phyloP scores from a whole-genome alignment of 2,888 invertebrate species.

The Epiblema foenella region DNA sequence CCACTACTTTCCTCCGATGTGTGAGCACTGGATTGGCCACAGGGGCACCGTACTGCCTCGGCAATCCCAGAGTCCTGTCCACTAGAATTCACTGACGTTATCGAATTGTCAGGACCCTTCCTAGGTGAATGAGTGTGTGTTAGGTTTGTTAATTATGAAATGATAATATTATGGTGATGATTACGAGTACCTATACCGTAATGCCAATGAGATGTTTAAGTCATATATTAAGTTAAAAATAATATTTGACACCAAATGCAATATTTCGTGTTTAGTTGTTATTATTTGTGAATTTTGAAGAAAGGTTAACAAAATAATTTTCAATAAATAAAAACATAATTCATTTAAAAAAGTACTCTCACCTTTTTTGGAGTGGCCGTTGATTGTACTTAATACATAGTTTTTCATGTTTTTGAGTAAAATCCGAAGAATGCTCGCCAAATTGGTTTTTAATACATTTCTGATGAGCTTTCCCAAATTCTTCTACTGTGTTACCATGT shows the following conservation, averaged over 20 bases:
- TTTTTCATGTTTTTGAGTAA: constrained; percentile 78
- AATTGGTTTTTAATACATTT: constrained; percentile 79
- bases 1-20: constrained; percentile 90
- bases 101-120: constrained; percentile 88
- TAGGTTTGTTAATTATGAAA: constrained; percentile 39
- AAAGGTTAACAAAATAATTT: neutral
- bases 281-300: constrained; percentile 8
- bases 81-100: constrained; percentile 92
- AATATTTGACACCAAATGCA: neutral
- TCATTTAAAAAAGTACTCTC: constrained; percentile 45
- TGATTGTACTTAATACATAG: constrained; percentile 83
- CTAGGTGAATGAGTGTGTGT: constrained; percentile 57
- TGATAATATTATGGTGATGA: constrained; percentile 18
- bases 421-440: constrained; percentile 61
- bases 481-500: constrained; percentile 78
- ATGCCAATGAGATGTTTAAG: neutral
- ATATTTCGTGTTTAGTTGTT: constrained; percentile 23
- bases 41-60: constrained; percentile 84
- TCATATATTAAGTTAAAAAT: neutral
- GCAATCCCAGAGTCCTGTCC: constrained; percentile 93
- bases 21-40: constrained; percentile 87
- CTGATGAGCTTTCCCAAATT: constrained; percentile 81
- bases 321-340: constrained; percentile 2
- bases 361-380: constrained; percentile 79
- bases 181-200: constrained; percentile 15